phyloP scores from a whole-genome alignment of 2,797 vertebrate genomes.

The Tadarida brasiliensis region DNA sequence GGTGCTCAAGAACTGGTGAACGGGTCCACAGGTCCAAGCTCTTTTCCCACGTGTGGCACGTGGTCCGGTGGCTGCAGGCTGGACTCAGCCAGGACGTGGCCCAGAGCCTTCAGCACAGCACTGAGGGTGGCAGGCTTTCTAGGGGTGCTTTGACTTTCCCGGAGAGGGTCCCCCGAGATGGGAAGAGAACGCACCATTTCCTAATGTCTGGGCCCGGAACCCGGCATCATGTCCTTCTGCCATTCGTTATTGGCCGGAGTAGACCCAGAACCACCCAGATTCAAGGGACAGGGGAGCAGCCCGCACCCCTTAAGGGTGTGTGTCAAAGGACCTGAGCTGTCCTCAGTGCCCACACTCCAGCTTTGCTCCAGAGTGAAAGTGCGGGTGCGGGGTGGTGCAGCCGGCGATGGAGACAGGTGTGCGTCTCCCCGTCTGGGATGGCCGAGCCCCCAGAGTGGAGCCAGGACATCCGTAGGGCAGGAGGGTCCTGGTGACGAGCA shows the following conservation, averaged over 20 bases:
- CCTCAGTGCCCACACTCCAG: fast-evolving
- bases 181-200: not conserved
- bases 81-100: not conserved
- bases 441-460: fast-evolving
- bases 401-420: not conserved
- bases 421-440: not conserved
- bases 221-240: not conserved
- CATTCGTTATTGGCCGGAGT: not conserved
- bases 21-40: not conserved
- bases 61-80: not conserved
- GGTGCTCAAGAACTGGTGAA: no score
- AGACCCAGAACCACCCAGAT: not conserved
- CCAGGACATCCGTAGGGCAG: not conserved
- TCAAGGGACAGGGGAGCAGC: no score
- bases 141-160: fast-evolving
- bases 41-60: fast-evolving
- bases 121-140: not conserved
- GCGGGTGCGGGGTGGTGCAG: fast-evolving
- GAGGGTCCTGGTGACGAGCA: not conserved
- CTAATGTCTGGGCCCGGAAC: not conserved
- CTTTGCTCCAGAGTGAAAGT: not conserved
- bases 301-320: fast-evolving
- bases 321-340: fast-evolving
- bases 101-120: not conserved
- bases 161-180: not conserved